A percentile compares a stretch with the other conserved stretches of the same genome.
These are phyloP conservation scores for Trichoplusia ni DNA, from an alignment of 1,140 invertebrate species.

Conservation along the genomic window DNA sequence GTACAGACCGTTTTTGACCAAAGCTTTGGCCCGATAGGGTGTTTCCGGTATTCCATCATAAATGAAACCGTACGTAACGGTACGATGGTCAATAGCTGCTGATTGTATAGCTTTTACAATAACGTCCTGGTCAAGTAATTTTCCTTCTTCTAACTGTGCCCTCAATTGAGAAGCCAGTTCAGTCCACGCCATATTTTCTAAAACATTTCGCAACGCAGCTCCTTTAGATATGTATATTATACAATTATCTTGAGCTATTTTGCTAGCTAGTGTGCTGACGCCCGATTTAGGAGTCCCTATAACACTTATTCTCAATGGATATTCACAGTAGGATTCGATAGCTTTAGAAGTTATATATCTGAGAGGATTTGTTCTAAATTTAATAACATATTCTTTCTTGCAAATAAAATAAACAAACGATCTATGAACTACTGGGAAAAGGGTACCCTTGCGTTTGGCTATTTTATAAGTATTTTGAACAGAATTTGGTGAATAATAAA, in stretches of 20 bases:
- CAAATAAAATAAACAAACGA: slow-evolving; percentile 83
- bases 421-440: slow-evolving; percentile 81
- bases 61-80: slow-evolving; percentile 79
- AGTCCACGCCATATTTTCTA: slow-evolving; percentile 76
- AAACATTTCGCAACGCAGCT: slow-evolving; percentile 74
- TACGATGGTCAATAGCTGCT: slow-evolving; percentile 68
- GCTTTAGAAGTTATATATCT: slow-evolving; percentile 74
- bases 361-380: slow-evolving; percentile 80
- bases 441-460: slow-evolving; percentile 60
- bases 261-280: slow-evolving; percentile 86
- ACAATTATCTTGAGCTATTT: slow-evolving; percentile 78
- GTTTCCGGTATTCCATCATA: slow-evolving; percentile 83
- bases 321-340: slow-evolving; percentile 67
- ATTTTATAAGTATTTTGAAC: slow-evolving; percentile 78
- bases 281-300: slow-evolving; percentile 93
- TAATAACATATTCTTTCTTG: slow-evolving; percentile 70
- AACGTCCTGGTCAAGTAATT: slow-evolving; percentile 64
- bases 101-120: slow-evolving; percentile 79
- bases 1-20: slow-evolving; percentile 76
- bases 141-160: slow-evolving; percentile 61
- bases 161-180: slow-evolving; percentile 69
- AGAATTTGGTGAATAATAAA: slow-evolving; percentile 71
- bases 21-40: slow-evolving; percentile 70
- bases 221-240: slow-evolving; percentile 80
- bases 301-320: slow-evolving; percentile 87